Evolutionary conservation across 2,888 invertebrate species (phyloP).

Genomic region (Crossocerus cetratus): DNA sequence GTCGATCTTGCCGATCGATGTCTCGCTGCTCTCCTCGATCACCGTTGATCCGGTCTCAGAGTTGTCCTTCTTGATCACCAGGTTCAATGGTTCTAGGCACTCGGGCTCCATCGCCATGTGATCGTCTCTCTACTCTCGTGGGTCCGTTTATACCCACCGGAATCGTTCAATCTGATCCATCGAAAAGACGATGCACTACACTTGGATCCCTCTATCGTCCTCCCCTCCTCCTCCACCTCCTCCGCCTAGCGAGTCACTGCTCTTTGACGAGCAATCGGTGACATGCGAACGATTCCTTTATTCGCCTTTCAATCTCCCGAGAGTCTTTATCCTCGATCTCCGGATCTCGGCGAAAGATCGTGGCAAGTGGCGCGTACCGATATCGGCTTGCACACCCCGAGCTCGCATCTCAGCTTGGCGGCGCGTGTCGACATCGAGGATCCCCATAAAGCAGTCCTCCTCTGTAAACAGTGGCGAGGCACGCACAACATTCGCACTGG

Average conservation of each 20-base stretch:
- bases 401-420: constrained; percentile 20
- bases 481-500: constrained; percentile 39
- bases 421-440: constrained; percentile 9
- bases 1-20: constrained; percentile 57
- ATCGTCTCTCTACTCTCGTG: constrained; percentile 33
- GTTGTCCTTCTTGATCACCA: constrained; percentile 77
- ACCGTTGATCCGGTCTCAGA: constrained; percentile 47
- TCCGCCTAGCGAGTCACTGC: constrained; percentile 22
- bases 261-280: too few species aligned
- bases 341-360: constrained; percentile 6
- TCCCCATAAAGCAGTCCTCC: constrained; percentile 17
- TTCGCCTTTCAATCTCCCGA: background rate
- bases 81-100: constrained; percentile 79
- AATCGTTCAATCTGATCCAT: constrained; percentile 48
- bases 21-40: constrained; percentile 43
- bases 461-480: constrained; percentile 52
- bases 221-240: background rate
- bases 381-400: constrained; percentile 23
- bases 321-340: constrained; percentile 13
- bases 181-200: constrained; percentile 15
- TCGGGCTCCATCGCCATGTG: constrained; percentile 75
- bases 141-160: constrained; percentile 47
- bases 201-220: background rate
- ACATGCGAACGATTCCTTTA: background rate
- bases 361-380: background rate